phyloP scores from a whole-genome alignment of 1,140 invertebrate species.

The Tetragonula clypearis region DNA sequence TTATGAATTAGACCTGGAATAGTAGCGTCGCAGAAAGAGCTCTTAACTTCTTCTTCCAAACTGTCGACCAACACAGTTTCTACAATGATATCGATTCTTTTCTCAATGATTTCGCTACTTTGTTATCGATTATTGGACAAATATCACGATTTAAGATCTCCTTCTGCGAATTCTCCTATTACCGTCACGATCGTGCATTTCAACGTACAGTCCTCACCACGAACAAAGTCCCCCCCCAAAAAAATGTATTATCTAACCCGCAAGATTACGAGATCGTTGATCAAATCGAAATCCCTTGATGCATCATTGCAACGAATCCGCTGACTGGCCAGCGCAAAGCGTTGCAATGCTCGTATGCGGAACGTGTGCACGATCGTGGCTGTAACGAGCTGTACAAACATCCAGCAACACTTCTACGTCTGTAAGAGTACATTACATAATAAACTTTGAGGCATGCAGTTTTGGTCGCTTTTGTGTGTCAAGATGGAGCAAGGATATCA shows the following conservation, averaged over 20 bases:
- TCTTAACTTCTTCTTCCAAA: neutral
- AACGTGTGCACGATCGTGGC: conserved; percentile 46
- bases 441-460: conserved; percentile 59
- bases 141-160: conserved; percentile 35
- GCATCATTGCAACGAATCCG: conserved; percentile 60
- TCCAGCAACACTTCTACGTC: conserved; percentile 18
- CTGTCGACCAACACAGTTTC: neutral
- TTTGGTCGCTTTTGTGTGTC: conserved; percentile 38
- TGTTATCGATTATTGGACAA: neutral
- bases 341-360: conserved; percentile 48
- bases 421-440: conserved; percentile 41
- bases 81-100: neutral
- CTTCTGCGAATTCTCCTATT: conserved; percentile 25
- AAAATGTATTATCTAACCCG: neutral
- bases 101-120: neutral
- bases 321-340: conserved; percentile 63
- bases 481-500: conserved; percentile 69
- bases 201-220: neutral
- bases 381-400: conserved; percentile 43
- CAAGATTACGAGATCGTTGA: neutral
- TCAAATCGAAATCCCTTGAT: neutral
- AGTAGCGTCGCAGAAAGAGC: conserved; percentile 39
- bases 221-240: neutral
- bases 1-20: conserved; percentile 57
- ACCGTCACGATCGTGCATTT: conserved; percentile 54